Evolutionary conservation across 2,797 vertebrate species (phyloP), one percentile per base, ranked within the genome.

Genomic region (Hoplostethus atlanticus): DNA sequence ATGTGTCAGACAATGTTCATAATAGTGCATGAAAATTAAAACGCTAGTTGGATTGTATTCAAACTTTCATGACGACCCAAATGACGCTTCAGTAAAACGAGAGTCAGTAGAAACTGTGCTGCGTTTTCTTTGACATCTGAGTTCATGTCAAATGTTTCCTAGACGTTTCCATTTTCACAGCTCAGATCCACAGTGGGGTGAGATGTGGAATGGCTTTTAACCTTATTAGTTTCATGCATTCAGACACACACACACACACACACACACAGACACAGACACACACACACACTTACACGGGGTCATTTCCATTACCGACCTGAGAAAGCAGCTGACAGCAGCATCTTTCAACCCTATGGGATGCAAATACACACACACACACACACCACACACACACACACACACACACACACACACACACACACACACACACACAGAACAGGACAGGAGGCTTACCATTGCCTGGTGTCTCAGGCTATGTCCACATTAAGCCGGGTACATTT

Each of bases 191-290:
- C 40, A 55, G 1, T 4, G 31, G 59, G 28, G 48, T 59, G 21
- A 21, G 63, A 68, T 70, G 70, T 80, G 83, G 74, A 66, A 62
- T 47, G 15, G 68, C 76, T 75, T 60, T 77, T 69, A 74, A 73
- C 67, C 50, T 52, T 2, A 17, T 64, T 6, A 3, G 34, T 34
- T 34, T 5, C 34, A 34, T 40, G 7, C 56, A 38, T 34, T 31
- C 9, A 31, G 64, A 16, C 21, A 21, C 50, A 44, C 46, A 48
- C 46, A 36, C 51, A 50, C 50, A 71, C 48, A 28, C 57, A 51
- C 51, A 34, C 17, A 64, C 68, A 16, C 48, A 28, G 51, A 51
- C 51, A 34, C 17, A 64, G 64, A 16, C 56, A 71, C 48, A 28
- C 51, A 51, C 50, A 34, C 17, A 63, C 21, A 40, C 13, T 48